Conservation (phyloP, 30 jellyfish, hydroid and myxozoan genomes). For the Hydractinia symbiolongicarpus region DNA sequence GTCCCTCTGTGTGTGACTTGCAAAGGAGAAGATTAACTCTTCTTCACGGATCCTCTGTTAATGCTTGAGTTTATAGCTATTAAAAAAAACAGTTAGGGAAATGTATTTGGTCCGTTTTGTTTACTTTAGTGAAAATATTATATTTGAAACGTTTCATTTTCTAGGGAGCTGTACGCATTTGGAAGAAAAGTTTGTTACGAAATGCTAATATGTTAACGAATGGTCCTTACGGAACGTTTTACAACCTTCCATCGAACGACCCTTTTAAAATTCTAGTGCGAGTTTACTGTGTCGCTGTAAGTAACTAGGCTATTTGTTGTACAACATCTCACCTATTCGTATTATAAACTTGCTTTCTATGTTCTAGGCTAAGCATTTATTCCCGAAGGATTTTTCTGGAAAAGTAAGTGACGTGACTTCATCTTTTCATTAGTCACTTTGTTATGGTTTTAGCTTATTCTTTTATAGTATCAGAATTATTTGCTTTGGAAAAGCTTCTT, state of each 20-base stretch:
- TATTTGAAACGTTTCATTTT: neutral
- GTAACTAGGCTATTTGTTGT: neutral
- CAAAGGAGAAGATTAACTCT: too few species aligned
- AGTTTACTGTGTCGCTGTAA: conserved; percentile 72
- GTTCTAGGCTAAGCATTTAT: conserved; percentile 6
- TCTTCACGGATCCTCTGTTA: too few species aligned
- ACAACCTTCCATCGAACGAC: conserved; percentile 39
- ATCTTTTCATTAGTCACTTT: neutral
- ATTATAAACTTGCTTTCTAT: neutral
- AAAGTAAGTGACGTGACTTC: neutral
- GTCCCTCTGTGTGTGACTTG: too few species aligned
- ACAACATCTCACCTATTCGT: too few species aligned
- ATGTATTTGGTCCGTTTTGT: neutral
- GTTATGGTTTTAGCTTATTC: neutral
- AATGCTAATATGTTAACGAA: neutral
- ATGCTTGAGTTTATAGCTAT: too few species aligned
- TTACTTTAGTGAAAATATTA: neutral
- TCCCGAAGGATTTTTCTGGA: conserved; percentile 30
- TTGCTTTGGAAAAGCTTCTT: too few species aligned
- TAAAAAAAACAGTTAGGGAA: neutral
- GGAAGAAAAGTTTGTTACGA: conserved; percentile 19
- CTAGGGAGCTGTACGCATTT: conserved; percentile 43
- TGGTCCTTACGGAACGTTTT: conserved; percentile 26
- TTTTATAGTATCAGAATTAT: too few species aligned
- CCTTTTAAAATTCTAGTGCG: conserved; percentile 70